Percentiles rank a stretch among this genome's conserved stretches.
Evolutionary conservation across 2,113 vertebrate species (phyloP).

Genomic region (Indicator indicator): DNA sequence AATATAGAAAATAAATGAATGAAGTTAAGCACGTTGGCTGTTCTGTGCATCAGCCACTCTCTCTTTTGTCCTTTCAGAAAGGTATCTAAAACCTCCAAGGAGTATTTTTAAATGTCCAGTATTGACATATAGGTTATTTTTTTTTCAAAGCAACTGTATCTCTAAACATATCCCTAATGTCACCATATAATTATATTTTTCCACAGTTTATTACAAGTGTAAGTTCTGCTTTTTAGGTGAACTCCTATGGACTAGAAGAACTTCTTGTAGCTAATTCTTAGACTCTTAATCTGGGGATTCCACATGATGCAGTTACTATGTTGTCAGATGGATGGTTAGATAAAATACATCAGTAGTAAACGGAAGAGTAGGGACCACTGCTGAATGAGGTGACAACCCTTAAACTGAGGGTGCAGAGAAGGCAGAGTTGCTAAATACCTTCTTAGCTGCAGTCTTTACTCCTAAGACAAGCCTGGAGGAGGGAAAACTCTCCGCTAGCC

Average conservation of each 20-base stretch:
- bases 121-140: neutral
- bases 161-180: neutral
- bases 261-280: neutral
- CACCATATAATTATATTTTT: neutral
- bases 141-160: neutral
- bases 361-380: too few species aligned
- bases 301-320: rapidly evolving
- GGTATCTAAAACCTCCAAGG: neutral
- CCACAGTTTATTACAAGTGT: neutral
- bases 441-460: too few species aligned
- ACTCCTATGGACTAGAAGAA: neutral
- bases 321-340: neutral
- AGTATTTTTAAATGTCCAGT: neutral
- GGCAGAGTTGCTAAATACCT: too few species aligned
- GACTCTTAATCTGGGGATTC: neutral
- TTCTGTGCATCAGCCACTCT: neutral
- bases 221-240: neutral
- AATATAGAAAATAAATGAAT: neutral
- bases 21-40: neutral
- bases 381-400: too few species aligned
- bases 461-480: too few species aligned
- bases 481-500: too few species aligned
- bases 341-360: neutral
- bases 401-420: too few species aligned
- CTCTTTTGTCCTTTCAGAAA: neutral